phyloP scores from a whole-genome alignment of 2,888 invertebrate species.

The Cryptus armator region DNA sequence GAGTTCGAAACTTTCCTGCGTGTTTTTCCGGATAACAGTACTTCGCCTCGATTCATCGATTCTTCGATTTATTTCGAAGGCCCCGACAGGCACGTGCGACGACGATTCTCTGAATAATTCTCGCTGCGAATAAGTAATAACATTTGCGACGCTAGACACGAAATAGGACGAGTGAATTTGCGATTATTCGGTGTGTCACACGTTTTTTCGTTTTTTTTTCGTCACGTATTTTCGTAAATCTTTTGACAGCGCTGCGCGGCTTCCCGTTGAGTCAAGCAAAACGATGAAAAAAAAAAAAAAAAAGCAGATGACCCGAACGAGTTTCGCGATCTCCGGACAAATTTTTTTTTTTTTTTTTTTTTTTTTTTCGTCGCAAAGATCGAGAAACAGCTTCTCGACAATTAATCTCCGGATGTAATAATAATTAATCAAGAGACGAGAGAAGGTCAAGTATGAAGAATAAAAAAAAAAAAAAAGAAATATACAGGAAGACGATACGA shows the following conservation, averaged over 20 bases:
- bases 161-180: slow-evolving; percentile 8
- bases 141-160: slow-evolving; percentile 38
- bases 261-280: too few relatives aligned
- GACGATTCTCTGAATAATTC: slow-evolving; percentile 12
- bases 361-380: not conserved
- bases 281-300: too few relatives aligned
- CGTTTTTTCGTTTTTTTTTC: slow-evolving; percentile 12
- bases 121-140: not conserved
- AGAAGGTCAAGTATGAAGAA: too few relatives aligned
- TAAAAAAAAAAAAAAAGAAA: too few relatives aligned
- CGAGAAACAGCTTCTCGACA: not conserved
- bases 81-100: not conserved
- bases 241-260: not conserved
- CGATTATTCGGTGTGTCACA: slow-evolving; percentile 14
- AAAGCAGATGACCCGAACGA: too few relatives aligned
- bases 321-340: not conserved
- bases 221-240: not conserved
- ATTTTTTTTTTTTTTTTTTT: not conserved
- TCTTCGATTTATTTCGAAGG: slow-evolving; percentile 10
- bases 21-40: too few relatives aligned
- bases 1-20: too few relatives aligned
- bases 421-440: slow-evolving; percentile 1
- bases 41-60: not conserved
- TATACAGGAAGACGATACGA: too few relatives aligned
- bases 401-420: slow-evolving; percentile 13